Percentiles rank a stretch among this genome's conserved stretches.
Evolutionary conservation across 30 jellyfish, hydroid and myxozoan species (phyloP).

Genomic region (Chrysaora quinquecirrha): DNA sequence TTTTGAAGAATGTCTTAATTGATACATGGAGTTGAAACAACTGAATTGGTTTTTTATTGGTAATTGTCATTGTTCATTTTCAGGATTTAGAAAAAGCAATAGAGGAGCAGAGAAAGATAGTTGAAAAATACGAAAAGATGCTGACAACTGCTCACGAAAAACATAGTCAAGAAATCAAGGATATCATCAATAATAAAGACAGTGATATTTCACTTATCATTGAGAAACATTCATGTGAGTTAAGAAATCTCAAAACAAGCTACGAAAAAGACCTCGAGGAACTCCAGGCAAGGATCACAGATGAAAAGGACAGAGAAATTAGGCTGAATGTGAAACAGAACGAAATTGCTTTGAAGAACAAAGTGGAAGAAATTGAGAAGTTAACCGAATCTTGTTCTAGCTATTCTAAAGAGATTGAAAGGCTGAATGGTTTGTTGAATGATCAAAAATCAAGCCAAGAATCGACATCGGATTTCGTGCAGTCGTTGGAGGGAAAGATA

Average conservation of each 20-base stretch:
- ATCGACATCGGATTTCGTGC: background rate
- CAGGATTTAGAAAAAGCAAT: constrained; percentile 48
- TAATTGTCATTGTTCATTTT: background rate
- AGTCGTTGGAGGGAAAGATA: background rate
- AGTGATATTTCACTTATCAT: constrained; percentile 7
- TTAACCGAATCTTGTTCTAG: background rate
- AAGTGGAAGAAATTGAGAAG: background rate
- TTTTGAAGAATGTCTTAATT: too few species aligned
- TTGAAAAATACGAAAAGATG: constrained; percentile 18
- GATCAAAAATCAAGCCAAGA: background rate
- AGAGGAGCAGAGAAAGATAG: constrained; percentile 38
- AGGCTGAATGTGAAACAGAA: background rate
- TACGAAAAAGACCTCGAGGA: constrained; percentile 1
- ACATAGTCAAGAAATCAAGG: constrained; percentile 18
- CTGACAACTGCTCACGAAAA: constrained; percentile 2
- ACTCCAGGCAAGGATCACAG: constrained; percentile 1
- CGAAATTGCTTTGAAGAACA: background rate
- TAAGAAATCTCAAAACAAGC: background rate
- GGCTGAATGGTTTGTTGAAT: background rate
- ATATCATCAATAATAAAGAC: constrained; percentile 2
- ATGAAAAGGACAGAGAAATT: constrained; percentile 14
- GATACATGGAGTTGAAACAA: too few species aligned
- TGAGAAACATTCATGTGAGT: background rate
- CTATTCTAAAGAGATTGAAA: background rate
- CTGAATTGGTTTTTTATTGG: too few species aligned